These are phyloP conservation scores for Oceanites oceanicus DNA, from an alignment of 2,113 vertebrate genomes.

Conservation along the genomic window DNA sequence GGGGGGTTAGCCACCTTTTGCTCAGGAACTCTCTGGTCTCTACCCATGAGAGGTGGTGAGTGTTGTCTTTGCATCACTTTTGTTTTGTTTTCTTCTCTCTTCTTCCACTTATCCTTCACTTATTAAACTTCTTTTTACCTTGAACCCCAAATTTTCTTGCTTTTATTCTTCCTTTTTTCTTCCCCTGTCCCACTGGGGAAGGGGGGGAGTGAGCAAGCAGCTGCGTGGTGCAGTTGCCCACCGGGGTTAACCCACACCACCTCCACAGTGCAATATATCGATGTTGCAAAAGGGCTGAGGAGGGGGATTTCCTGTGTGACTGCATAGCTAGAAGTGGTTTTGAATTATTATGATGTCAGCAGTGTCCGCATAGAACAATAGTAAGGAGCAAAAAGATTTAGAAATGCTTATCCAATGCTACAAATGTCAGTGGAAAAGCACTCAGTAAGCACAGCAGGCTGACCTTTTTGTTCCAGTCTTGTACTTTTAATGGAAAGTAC, in stretches of 20 bases:
- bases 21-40: background rate
- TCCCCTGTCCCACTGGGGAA: background rate
- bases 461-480: background rate
- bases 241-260: background rate
- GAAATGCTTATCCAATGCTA: background rate
- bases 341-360: background rate
- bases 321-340: background rate
- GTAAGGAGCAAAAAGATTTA: background rate
- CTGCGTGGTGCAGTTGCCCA: background rate
- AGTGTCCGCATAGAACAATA: background rate
- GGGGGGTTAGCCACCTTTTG: background rate
- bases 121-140: background rate
- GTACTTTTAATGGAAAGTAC: background rate
- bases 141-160: background rate
- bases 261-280: background rate
- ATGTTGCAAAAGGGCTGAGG: background rate
- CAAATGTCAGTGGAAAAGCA: background rate
- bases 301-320: background rate
- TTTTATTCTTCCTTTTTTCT: background rate
- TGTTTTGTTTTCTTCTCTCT: background rate
- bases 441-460: background rate
- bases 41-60: background rate
- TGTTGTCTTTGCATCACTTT: background rate
- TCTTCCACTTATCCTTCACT: background rate
- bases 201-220: background rate